These are phyloP conservation scores for Serilophus lunatus DNA, from an alignment of 2,113 vertebrate species.

Conservation along the genomic window DNA sequence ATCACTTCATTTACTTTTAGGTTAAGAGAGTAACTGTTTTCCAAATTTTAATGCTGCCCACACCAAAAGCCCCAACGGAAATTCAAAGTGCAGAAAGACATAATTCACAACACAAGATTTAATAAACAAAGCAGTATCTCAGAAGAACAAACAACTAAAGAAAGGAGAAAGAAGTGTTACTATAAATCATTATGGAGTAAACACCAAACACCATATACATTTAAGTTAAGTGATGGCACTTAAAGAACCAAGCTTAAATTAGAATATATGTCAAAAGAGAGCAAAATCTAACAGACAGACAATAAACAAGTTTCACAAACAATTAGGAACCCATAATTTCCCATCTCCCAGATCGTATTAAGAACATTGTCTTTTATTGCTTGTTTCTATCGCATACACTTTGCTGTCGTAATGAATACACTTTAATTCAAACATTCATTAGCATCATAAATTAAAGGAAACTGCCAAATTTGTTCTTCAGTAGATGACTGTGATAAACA, in stretches of 20 bases:
- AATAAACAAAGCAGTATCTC: neutral
- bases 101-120: neutral
- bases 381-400: neutral
- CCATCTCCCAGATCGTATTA: neutral
- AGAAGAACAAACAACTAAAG: neutral
- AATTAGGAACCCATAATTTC: neutral
- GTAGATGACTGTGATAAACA: neutral
- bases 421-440: neutral
- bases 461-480: neutral
- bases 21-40: neutral
- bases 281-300: neutral
- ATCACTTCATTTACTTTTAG: neutral
- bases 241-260: neutral
- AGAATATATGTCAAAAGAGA: neutral
- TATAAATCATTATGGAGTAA: neutral
- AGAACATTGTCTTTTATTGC: neutral
- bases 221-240: neutral
- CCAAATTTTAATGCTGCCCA: neutral
- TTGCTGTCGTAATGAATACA: neutral
- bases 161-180: neutral
- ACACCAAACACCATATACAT: neutral
- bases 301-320: neutral
- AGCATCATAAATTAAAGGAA: neutral
- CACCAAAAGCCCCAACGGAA: neutral
- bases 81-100: neutral